Evolutionary conservation across 2,113 vertebrate species (phyloP), one percentile per base, ranked within the genome.

Genomic region (Bos taurus): DNA sequence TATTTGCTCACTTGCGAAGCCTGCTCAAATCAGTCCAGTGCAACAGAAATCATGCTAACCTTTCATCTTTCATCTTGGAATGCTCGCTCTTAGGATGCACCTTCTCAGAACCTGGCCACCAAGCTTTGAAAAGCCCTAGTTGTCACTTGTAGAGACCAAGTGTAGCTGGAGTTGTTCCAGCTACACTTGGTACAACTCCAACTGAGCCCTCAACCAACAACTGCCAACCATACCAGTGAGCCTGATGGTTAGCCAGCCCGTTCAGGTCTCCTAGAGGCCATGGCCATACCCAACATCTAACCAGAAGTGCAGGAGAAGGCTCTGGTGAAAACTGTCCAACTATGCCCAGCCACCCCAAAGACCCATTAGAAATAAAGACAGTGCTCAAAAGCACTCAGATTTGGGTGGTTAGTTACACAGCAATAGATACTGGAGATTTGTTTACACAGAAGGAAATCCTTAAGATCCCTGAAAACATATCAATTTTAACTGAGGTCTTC

Each of bases 401-500:
- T 43, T 64, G 30, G 21, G 36, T 60, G 7, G 50, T 59, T 74
- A 82, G 11, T 87, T 57, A 57, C 17, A 71, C 28, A 62, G 46
- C 43, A 59, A 71, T 15, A 90, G 48, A 43, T 74, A 67, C 50
- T 52, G 5, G 2, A 64, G n/a, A 88, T 92, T 90, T 17, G 81
- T 92, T 80, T 83, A 59, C 17, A 62, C 16, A 40, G 8, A 94
- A 86, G 80, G n/a, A 93, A 52, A 84, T 91, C 78, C 54, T 77
- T 48, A 82, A 92, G 26, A 40, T 59, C 77, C 92, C 33, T 6
- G 9, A 28, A 33, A 94, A 96, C 36, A 13, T 6, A 36, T 36
- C n/a, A 88, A 82, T 95, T 96, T 95, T 40, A 96, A 88, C 88
- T 84, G 86, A 94, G 48, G 88, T 83, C n/a, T 93, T 93, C 78